phyloP scores from a whole-genome alignment of 2,113 vertebrate genomes.

The Gnathonemus longibarbis region DNA sequence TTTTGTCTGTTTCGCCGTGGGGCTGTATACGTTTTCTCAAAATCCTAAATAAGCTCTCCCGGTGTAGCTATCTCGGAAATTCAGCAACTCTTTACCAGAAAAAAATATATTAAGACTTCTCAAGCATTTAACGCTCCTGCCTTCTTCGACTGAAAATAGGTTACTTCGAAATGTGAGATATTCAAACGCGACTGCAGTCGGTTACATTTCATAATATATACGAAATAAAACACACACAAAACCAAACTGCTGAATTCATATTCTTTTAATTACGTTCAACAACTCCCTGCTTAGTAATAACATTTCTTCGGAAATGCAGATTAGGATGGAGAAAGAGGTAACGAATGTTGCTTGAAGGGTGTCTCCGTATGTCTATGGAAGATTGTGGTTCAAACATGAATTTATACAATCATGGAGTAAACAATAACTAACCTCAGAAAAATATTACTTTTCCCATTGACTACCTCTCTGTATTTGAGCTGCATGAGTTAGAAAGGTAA shows the following conservation, averaged over 20 bases:
- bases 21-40: background rate
- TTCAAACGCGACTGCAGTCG: background rate
- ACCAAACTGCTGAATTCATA: background rate
- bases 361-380: background rate
- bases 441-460: background rate
- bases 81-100: background rate
- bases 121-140: background rate
- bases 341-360: background rate
- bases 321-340: conserved; percentile 10
- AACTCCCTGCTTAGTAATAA: conserved; percentile 11
- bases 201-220: background rate
- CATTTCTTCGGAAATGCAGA: conserved; percentile 11
- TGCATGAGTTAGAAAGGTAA: background rate
- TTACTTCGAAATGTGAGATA: background rate
- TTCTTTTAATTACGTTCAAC: conserved; percentile 11
- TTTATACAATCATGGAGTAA: background rate
- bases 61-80: background rate
- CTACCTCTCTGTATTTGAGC: background rate
- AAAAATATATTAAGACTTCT: background rate
- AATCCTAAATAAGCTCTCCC: background rate
- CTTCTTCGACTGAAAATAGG: background rate
- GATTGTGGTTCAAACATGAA: background rate
- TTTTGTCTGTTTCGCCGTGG: background rate
- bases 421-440: background rate
- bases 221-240: background rate